These are phyloP conservation scores for Gobionotothen gibberifrons DNA, from an alignment of 2,797 vertebrate species.

Conservation along the genomic window DNA sequence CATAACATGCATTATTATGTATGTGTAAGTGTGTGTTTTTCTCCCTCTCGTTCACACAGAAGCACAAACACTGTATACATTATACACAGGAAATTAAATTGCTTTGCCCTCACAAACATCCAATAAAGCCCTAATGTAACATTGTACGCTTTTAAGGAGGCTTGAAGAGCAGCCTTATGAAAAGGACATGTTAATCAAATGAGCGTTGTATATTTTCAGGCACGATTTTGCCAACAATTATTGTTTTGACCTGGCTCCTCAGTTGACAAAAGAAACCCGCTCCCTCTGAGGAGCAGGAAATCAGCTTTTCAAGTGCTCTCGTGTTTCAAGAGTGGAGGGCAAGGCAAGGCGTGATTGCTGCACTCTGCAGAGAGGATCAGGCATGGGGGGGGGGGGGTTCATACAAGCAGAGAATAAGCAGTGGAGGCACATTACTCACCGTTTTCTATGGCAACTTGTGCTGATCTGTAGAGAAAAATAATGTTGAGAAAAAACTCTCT, in stretches of 20 bases:
- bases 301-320: constrained; percentile 81
- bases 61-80: constrained; percentile 27
- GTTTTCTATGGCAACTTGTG: constrained; percentile 41
- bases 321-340: constrained; percentile 77
- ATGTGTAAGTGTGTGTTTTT: constrained; percentile 42
- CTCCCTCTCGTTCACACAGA: constrained; percentile 24
- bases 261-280: constrained; percentile 76
- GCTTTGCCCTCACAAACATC: constrained; percentile 69
- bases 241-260: constrained; percentile 81
- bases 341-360: constrained; percentile 77
- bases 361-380: constrained; percentile 69
- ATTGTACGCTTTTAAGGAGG: constrained; percentile 50
- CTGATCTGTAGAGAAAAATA: constrained; percentile 18
- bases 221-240: constrained; percentile 77
- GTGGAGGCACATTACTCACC: constrained; percentile 46
- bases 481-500: constrained; percentile 15
- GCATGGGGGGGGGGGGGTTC: constrained; percentile 64
- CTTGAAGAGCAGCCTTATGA: constrained; percentile 57
- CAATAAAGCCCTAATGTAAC: constrained; percentile 48
- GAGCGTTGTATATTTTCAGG: constrained; percentile 69
- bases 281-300: constrained; percentile 80
- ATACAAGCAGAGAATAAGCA: constrained; percentile 56
- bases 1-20: constrained; percentile 70
- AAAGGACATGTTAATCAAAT: constrained; percentile 79
- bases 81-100: constrained; percentile 58